phyloP scores from a whole-genome alignment of 2,113 vertebrate species.

The Galeopterus variegatus region DNA sequence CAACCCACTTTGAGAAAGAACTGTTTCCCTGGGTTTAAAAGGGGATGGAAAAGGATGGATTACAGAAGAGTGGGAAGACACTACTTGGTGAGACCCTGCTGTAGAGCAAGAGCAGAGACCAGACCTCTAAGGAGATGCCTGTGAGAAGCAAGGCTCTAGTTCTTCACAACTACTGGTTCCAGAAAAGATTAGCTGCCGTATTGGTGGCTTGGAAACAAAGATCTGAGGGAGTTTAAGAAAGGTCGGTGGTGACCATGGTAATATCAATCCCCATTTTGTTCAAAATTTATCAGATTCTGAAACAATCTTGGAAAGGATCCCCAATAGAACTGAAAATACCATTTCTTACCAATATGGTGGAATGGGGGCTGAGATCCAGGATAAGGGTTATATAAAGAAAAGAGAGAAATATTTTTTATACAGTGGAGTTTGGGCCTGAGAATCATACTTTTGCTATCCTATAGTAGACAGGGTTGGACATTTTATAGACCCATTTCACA shows the following conservation, averaged over 20 bases:
- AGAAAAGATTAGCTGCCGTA: neutral
- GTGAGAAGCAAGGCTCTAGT: neutral
- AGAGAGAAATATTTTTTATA: neutral
- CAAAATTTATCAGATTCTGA: neutral
- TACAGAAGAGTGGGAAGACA: neutral
- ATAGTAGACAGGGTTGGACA: neutral
- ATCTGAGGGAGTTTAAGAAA: neutral
- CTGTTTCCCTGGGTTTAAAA: neutral
- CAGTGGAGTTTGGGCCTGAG: neutral
- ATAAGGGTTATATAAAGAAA: neutral
- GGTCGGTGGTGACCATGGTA: neutral
- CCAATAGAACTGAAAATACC: neutral
- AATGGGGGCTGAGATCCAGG: neutral
- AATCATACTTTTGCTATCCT: neutral
- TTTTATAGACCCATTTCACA: neutral
- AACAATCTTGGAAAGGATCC: neutral
- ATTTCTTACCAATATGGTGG: neutral
- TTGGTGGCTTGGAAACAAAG: neutral
- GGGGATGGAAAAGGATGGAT: neutral
- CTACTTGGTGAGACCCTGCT: neutral
- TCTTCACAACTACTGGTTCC: neutral
- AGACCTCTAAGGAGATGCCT: neutral
- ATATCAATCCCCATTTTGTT: neutral
- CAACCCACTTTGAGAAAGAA: neutral
- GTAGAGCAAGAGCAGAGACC: neutral